phyloP scores from a whole-genome alignment of 2,888 invertebrate genomes.

The Steinernema carpocapsae region DNA sequence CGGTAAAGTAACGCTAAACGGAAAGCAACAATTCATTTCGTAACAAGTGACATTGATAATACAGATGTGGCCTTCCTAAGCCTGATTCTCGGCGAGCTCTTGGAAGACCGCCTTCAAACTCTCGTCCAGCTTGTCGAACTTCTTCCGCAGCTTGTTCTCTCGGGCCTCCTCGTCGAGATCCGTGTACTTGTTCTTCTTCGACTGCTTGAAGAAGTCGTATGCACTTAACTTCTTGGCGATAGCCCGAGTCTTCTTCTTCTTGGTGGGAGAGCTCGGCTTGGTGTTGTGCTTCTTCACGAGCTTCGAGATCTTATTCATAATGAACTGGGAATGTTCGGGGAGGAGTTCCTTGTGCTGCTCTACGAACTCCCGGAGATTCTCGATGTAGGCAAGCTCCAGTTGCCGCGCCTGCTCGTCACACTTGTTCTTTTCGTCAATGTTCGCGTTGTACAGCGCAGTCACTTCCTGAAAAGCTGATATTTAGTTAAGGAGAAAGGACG shows the following conservation, averaged over 20 bases:
- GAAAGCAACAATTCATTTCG: background rate
- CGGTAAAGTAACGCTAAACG: too few species aligned
- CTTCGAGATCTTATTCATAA: background rate
- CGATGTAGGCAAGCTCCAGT: background rate
- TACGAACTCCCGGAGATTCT: background rate
- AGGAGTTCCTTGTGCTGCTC: background rate
- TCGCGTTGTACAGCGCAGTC: slow-evolving; percentile 5
- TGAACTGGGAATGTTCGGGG: slow-evolving; percentile 12
- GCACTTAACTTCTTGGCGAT: too few species aligned
- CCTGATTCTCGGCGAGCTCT: background rate
- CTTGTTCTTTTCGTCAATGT: slow-evolving; percentile 12
- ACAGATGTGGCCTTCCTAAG: too few species aligned
- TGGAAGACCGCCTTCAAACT: background rate
- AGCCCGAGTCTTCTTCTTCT: too few species aligned
- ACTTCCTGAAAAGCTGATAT: background rate
- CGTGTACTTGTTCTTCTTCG: slow-evolving; percentile 26
- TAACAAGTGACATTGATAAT: background rate
- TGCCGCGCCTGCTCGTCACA: background rate
- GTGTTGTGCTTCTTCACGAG: slow-evolving; percentile 4
- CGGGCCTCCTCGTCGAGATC: slow-evolving; percentile 13
- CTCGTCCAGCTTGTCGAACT: slow-evolving; percentile 8
- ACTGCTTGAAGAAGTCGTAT: background rate
- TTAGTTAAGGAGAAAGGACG: background rate
- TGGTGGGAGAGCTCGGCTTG: too few species aligned
- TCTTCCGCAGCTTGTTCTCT: background rate